Evolutionary conservation across 1,140 invertebrate genomes (phyloP).

Genomic region (Drosophila sp.): DNA sequence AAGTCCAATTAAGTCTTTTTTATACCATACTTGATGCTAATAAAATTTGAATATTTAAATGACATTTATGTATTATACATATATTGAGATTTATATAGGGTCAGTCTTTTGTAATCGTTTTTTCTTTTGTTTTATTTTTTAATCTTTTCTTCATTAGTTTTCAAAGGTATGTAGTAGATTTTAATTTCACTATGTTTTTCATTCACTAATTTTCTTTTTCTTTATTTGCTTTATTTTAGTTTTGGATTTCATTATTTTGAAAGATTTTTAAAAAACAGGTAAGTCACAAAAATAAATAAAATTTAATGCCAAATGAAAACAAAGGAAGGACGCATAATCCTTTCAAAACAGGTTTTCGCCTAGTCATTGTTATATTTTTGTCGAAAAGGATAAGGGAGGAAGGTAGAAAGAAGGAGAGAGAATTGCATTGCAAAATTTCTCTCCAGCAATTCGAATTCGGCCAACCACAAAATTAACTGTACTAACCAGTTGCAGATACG

Average conservation of each 20-base stretch:
- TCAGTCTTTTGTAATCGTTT: background rate
- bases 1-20: slow-evolving; percentile 37
- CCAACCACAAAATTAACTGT: slow-evolving; percentile 70
- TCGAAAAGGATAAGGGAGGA: too few species aligned
- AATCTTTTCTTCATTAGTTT: slow-evolving; percentile 4
- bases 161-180: slow-evolving; percentile 5
- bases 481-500: slow-evolving; percentile 23
- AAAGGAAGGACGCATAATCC: slow-evolving; percentile 48
- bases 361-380: background rate
- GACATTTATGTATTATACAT: background rate
- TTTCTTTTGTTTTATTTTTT: background rate
- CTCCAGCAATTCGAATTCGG: slow-evolving; percentile 36
- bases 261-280: slow-evolving; percentile 26
- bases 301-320: background rate
- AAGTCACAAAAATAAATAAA: slow-evolving; percentile 23
- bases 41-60: slow-evolving; percentile 16
- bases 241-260: slow-evolving; percentile 32
- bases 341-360: slow-evolving; percentile 66
- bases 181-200: background rate
- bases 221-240: slow-evolving; percentile 21
- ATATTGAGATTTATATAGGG: background rate
- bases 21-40: slow-evolving; percentile 60
- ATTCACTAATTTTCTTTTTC: slow-evolving; percentile 7
- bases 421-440: slow-evolving; percentile 31
- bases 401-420: background rate